These are phyloP conservation scores for Bubalus kerabau DNA, from an alignment of 2,113 vertebrate genomes.

Conservation along the genomic window DNA sequence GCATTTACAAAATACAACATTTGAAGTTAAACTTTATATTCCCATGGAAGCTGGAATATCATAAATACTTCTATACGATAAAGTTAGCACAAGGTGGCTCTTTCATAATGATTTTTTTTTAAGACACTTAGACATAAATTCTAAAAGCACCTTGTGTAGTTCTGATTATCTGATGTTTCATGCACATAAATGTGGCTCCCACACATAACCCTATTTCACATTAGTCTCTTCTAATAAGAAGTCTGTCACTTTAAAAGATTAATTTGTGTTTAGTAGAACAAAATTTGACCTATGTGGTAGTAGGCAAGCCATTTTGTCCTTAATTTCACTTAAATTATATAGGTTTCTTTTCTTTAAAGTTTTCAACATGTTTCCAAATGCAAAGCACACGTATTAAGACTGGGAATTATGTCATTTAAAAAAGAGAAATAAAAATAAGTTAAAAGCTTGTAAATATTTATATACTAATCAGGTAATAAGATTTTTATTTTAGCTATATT, in stretches of 20 bases:
- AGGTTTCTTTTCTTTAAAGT: not conserved
- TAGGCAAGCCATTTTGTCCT: constrained; percentile 14
- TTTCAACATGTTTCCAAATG: constrained; percentile 6
- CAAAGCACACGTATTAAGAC: not conserved
- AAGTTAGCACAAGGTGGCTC: constrained; percentile 28
- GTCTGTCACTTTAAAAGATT: constrained; percentile 1
- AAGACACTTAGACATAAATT: not conserved
- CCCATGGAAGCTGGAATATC: not conserved
- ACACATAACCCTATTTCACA: not conserved
- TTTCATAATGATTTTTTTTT: not conserved
- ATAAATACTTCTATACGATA: not conserved
- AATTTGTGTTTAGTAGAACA: not conserved
- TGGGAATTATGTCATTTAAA: not conserved
- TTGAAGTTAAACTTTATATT: constrained; percentile 19
- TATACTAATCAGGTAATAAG: not conserved
- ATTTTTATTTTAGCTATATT: constrained; percentile 27
- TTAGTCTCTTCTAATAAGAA: not conserved
- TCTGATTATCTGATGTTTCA: not conserved
- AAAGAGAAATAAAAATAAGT: not conserved
- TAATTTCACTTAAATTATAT: not conserved
- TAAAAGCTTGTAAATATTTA: not conserved
- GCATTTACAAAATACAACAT: constrained; percentile 30
- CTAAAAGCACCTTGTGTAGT: not conserved
- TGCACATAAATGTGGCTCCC: not conserved
- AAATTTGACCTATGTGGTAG: not conserved